phyloP scores from a whole-genome alignment of 1,140 invertebrate genomes.

The Heliconius congener region DNA sequence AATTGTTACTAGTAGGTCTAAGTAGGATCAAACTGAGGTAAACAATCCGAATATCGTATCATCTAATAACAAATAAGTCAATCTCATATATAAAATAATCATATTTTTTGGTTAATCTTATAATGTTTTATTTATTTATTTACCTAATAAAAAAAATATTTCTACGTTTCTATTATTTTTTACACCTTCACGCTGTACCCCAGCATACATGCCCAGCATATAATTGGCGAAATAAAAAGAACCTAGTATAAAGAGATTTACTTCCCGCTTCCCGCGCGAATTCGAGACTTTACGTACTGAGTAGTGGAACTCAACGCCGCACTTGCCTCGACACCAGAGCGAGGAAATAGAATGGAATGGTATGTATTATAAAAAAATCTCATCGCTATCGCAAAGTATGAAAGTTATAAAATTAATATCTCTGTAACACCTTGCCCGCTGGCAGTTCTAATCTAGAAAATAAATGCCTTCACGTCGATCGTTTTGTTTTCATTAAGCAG shows the following conservation, averaged over 20 bases:
- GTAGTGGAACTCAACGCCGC: no score
- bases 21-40: conserved; percentile 53
- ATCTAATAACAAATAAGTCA: neutral
- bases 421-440: neutral
- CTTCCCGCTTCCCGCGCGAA: no score
- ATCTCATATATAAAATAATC: neutral
- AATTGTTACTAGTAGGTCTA: conserved; percentile 45
- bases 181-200: no score
- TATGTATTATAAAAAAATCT: neutral
- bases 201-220: no score
- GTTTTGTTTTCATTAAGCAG: conserved; percentile 11
- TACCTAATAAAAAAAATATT: no score
- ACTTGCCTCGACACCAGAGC: no score
- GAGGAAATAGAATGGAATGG: no score
- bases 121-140: neutral
- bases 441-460: neutral
- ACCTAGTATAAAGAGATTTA: no score
- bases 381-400: neutral
- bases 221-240: no score
- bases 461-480: neutral
- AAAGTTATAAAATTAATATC: neutral
- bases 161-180: no score
- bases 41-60: conserved; percentile 32
- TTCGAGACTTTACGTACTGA: no score
- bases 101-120: neutral